Evolutionary conservation across 2,888 invertebrate species (phyloP).

Genomic region (Agonopterix alstromeriana): DNA sequence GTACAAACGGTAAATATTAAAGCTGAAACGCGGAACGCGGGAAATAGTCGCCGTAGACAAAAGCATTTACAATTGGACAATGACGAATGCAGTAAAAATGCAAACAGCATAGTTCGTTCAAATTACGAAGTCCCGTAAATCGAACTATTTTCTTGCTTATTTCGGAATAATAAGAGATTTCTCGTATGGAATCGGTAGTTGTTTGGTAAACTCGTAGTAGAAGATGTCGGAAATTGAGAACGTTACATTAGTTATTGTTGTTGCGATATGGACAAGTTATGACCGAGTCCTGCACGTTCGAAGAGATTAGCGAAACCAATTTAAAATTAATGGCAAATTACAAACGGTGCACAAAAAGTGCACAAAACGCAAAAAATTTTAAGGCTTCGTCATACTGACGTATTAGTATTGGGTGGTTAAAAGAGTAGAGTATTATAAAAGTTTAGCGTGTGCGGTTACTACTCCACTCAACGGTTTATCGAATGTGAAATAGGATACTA

Average conservation of each 20-base stretch:
- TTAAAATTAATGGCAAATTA: neutral
- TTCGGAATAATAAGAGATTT: no score
- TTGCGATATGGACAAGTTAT: conserved; percentile 60
- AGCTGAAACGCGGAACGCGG: conserved; percentile 28
- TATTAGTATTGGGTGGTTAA: no score
- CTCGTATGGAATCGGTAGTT: no score
- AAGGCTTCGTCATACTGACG: no score
- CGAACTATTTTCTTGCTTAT: no score
- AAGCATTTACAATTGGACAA: conserved; percentile 58
- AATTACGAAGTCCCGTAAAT: no score
- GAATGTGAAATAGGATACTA: no score
- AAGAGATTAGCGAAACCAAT: conserved; percentile 2
- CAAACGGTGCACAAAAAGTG: no score
- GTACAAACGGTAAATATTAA: conserved; percentile 21
- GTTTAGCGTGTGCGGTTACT: no score
- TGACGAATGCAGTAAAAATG: conserved; percentile 64
- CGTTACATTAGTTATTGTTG: conserved; percentile 52
- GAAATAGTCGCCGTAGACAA: conserved; percentile 34
- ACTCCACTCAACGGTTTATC: no score
- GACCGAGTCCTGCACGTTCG: conserved; percentile 30
- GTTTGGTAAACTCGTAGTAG: conserved; percentile 7
- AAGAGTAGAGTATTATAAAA: no score
- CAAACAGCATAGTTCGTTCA: conserved; percentile 22
- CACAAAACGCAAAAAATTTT: no score
- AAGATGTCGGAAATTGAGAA: conserved; percentile 64